Evolutionary conservation across 2,888 invertebrate genomes (phyloP).

Genomic region (Caenorhabditis macrosperma): DNA sequence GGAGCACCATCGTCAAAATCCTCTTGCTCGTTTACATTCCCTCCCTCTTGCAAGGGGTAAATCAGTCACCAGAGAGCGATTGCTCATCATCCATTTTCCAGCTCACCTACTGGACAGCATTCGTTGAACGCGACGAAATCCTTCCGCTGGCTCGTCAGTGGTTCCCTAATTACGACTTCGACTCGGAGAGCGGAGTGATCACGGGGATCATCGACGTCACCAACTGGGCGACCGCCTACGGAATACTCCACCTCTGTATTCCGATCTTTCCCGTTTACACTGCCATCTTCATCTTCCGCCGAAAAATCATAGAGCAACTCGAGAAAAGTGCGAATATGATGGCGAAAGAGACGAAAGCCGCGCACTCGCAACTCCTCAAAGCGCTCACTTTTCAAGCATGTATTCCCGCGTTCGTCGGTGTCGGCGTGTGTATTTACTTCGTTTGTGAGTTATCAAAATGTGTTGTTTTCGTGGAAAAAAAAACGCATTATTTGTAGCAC

Average conservation of each 20-base stretch:
- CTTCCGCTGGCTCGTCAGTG: constrained; percentile 5
- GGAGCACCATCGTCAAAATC: background rate
- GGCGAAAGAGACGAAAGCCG: constrained; percentile 28
- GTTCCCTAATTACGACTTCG: constrained; percentile 29
- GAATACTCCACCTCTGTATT: constrained; percentile 18
- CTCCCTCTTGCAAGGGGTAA: constrained; percentile 25
- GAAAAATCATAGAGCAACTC: constrained; percentile 33
- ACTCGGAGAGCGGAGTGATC: constrained; percentile 6
- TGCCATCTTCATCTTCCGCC: constrained; percentile 33
- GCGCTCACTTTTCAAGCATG: constrained; percentile 35
- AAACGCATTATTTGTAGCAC: constrained; percentile 19
- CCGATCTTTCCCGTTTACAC: constrained; percentile 46
- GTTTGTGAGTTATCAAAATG: constrained; percentile 10
- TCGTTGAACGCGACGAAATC: background rate
- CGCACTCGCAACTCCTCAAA: constrained; percentile 33
- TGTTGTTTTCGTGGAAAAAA: too few species aligned
- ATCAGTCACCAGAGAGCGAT: background rate
- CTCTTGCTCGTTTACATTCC: constrained; percentile 26
- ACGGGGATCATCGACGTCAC: constrained; percentile 29
- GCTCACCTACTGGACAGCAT: constrained; percentile 33
- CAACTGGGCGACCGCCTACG: background rate
- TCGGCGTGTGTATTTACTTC: constrained; percentile 12
- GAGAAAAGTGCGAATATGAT: constrained; percentile 11
- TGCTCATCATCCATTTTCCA: too few species aligned
- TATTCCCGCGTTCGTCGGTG: constrained; percentile 12